These are phyloP conservation scores for Beris morrisii DNA, from an alignment of 2,888 invertebrate genomes.

Conservation along the genomic window DNA sequence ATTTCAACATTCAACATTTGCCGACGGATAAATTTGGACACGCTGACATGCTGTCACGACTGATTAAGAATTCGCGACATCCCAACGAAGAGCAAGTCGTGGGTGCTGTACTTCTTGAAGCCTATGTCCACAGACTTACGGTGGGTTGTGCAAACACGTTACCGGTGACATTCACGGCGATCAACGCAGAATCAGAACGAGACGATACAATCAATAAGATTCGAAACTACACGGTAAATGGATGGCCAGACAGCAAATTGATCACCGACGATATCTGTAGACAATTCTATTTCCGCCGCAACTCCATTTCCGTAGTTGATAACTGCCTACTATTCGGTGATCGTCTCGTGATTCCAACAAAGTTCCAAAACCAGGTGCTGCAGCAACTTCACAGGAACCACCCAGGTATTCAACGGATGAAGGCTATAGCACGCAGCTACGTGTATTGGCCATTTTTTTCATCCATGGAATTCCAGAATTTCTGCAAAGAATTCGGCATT, in stretches of 20 bases:
- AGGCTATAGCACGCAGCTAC: constrained; percentile 44
- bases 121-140: background rate
- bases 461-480: background rate
- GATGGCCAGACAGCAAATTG: no score
- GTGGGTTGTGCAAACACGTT: background rate
- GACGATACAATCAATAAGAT: background rate
- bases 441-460: constrained; percentile 43
- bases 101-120: background rate
- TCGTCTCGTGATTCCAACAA: constrained; percentile 34
- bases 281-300: constrained; percentile 14
- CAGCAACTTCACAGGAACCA: constrained; percentile 43
- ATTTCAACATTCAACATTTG: constrained; percentile 42
- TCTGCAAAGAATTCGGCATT: constrained; percentile 36
- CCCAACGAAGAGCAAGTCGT: background rate
- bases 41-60: constrained; percentile 39
- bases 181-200: background rate
- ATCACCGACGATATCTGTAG: background rate
- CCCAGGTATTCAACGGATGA: constrained; percentile 44
- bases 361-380: constrained; percentile 36
- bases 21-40: constrained; percentile 41
- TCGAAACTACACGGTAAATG: no score
- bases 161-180: background rate
- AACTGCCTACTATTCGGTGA: constrained; percentile 34
- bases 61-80: constrained; percentile 23
- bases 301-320: background rate